Conservation (phyloP, 2,888 invertebrate genomes). For the Nebria salina region DNA sequence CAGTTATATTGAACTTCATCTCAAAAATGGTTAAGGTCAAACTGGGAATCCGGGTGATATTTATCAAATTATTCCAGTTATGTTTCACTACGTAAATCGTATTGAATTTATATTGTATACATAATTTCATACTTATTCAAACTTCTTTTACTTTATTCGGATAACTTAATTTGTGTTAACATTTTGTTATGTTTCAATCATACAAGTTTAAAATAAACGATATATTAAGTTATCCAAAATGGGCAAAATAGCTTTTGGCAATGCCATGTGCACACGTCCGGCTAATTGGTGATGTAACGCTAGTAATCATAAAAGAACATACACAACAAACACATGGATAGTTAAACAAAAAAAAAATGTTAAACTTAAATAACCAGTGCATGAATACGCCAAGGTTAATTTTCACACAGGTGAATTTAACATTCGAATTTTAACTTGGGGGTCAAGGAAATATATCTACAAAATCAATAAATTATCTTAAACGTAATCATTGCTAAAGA, state of each 20-base stretch:
- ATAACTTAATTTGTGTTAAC: no score
- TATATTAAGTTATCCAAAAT: neutral
- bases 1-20: no score
- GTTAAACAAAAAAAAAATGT: neutral
- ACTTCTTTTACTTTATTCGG: no score
- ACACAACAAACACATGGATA: no score
- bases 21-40: no score
- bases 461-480: neutral
- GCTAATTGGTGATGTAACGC: neutral
- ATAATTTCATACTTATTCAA: no score
- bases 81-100: no score
- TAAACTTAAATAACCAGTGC: neutral
- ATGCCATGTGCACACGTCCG: neutral
- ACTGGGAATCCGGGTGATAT: no score
- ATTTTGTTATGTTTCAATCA: no score
- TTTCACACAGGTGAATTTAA: neutral
- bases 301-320: neutral
- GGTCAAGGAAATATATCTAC: neutral
- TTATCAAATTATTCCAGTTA: no score
- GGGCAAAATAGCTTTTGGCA: neutral
- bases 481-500: no score
- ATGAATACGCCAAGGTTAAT: neutral
- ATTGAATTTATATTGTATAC: no score
- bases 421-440: neutral
- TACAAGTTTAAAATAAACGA: neutral